phyloP scores from a whole-genome alignment of 1,140 invertebrate species.

The Ctenoplectra terminalis region DNA sequence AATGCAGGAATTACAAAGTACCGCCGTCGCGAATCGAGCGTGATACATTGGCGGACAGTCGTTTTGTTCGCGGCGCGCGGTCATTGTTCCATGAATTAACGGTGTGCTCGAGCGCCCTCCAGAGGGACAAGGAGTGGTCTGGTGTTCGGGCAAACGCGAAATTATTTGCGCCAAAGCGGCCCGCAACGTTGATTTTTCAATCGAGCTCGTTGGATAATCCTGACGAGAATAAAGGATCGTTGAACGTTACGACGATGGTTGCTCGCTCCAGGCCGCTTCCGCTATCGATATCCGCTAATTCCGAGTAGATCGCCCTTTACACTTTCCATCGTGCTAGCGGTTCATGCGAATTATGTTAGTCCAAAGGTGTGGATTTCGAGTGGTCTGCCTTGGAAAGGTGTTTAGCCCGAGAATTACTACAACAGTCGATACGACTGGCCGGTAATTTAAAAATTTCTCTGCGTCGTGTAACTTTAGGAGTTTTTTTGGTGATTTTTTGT shows the following conservation, averaged over 20 bases:
- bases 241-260: neutral
- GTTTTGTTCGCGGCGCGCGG: slow-evolving; percentile 2
- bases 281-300: slow-evolving; percentile 4
- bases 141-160: neutral
- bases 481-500: no score
- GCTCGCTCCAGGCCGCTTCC: neutral
- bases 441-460: no score
- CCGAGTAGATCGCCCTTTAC: slow-evolving; percentile 3
- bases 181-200: slow-evolving; percentile 33
- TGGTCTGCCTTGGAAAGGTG: neutral
- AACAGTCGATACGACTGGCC: no score
- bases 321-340: no score
- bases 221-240: neutral
- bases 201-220: neutral
- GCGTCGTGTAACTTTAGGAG: no score
- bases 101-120: neutral
- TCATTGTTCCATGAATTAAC: slow-evolving; percentile 43
- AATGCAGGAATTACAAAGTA: slow-evolving; percentile 49
- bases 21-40: slow-evolving; percentile 11
- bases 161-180: slow-evolving; percentile 27
- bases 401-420: neutral
- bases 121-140: neutral
- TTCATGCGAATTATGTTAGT: neutral
- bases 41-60: slow-evolving; percentile 29
- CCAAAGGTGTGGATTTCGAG: neutral